A percentile compares a stretch with the other conserved stretches of the same genome.
Conservation (phyloP, 2,797 vertebrate genomes). For the Myotis findleyi region DNA sequence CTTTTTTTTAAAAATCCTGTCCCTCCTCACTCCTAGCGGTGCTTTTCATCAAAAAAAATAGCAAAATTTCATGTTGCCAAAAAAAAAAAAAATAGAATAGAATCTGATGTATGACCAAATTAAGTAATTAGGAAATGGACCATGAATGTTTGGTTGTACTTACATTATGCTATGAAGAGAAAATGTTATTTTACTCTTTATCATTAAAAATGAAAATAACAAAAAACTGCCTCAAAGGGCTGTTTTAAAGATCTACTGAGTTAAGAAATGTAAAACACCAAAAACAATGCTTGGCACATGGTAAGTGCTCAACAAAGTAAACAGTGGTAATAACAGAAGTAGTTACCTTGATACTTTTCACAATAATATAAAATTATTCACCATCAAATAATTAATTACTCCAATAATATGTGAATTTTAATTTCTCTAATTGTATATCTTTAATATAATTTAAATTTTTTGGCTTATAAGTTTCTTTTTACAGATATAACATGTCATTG, state of each 20-base stretch:
- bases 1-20: neutral
- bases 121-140: slow-evolving; percentile 6
- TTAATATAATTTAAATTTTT: slow-evolving; percentile 40
- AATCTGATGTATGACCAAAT: neutral
- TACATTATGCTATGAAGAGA: slow-evolving; percentile 1
- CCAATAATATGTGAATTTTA: slow-evolving; percentile 13
- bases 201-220: slow-evolving; percentile 26
- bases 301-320: neutral
- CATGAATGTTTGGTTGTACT: neutral
- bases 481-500: slow-evolving; percentile 48
- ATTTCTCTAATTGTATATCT: neutral
- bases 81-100: neutral
- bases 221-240: neutral
- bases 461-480: slow-evolving; percentile 5
- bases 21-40: neutral
- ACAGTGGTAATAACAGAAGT: neutral
- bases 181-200: slow-evolving; percentile 18
- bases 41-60: neutral
- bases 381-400: slow-evolving; percentile 1
- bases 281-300: neutral
- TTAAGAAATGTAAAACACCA: neutral
- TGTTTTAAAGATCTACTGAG: neutral
- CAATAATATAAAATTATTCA: slow-evolving; percentile 41
- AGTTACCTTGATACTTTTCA: neutral
- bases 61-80: neutral